phyloP scores from a whole-genome alignment of 2,113 vertebrate species.

The Lucifuga dentata region DNA sequence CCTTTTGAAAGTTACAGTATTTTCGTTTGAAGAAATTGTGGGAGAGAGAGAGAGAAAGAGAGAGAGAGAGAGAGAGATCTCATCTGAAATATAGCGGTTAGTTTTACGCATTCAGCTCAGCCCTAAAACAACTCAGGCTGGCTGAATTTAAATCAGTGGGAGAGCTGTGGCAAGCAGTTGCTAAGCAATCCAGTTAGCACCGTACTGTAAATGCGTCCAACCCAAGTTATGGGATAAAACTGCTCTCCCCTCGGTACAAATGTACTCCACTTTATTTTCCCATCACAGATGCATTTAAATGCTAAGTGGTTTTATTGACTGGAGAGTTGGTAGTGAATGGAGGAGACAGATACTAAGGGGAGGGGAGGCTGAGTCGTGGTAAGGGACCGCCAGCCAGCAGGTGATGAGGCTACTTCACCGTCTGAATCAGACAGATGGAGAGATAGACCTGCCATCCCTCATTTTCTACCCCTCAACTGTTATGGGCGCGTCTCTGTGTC shows the following conservation, averaged over 20 bases:
- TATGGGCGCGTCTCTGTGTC: conserved; percentile 25
- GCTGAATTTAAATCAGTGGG: conserved; percentile 71
- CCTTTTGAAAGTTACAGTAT: conserved; percentile 60
- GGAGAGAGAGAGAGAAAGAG: conserved; percentile 20
- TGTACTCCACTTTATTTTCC: conserved; percentile 77
- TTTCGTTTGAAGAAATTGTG: conserved; percentile 49
- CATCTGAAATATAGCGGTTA: conserved; percentile 70
- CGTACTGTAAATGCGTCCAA: conserved; percentile 66
- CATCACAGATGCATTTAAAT: conserved; percentile 80
- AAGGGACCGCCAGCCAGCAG: conserved; percentile 43
- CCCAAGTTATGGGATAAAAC: conserved; percentile 70
- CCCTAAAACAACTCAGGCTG: conserved; percentile 30
- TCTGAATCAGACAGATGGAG: conserved; percentile 56
- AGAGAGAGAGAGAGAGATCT: conserved; percentile 43
- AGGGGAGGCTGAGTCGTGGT: conserved; percentile 28
- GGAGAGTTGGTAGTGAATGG: conserved; percentile 59
- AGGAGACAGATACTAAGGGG: conserved; percentile 58
- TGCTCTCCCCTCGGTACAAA: conserved; percentile 62
- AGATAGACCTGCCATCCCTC: conserved; percentile 57
- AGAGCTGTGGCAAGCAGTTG: conserved; percentile 60
- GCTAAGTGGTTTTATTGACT: conserved; percentile 81
- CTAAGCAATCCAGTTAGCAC: conserved; percentile 72
- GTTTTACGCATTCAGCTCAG: conserved; percentile 47
- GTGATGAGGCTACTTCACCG: conserved; percentile 56
- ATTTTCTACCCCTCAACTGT: conserved; percentile 60